Base-by-base conservation (phyloP, 2,797 vertebrate species). In the Emydoidea blandingii region DNA sequence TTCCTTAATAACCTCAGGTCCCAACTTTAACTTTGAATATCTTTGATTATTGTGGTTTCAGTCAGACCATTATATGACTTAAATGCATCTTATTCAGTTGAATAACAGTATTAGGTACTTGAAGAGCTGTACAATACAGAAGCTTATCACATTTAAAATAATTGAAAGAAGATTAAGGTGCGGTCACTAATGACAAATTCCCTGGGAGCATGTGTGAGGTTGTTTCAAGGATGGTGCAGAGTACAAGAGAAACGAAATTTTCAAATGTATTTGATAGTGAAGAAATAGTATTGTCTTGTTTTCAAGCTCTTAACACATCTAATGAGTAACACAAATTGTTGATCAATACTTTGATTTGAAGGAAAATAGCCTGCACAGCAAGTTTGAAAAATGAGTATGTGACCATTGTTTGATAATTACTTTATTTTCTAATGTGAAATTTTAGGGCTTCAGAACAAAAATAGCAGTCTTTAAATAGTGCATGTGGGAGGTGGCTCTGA, bases 121-220 rank as follows among this genome's bases (percentile, higher is more conserved):
- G 15, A 91, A 93, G 34, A 85, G 18, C 11, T 90, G 79, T 78
- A 83, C 14, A 72, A 50, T 83, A 88, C 8, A 95, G 52, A 92
- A 44, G 12, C 31, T 92, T 94, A 94, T 88, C 44, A 85, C 11
- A 83, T 57, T 87, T 83, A 88, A 7, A 93, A 87, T 87, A 95
- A 95, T 31, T 95, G 78, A 93, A 94, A 96, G 37, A 83, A 65
- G 93, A 91, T 96, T 86, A 94, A 50, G 3, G 88, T 79, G 7
- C 1, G 1, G 54, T 93, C 72, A 88, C 21, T 89, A 92, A 87
- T 82, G 68, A 47, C 41, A 92, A 92, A 65, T 85, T 90, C 59
- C 16, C 6, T 88, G 5, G 50, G 82, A 25, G 47, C 86, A 72
- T 59, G 83, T 37, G 3, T 88, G 47, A 93, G 93, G 79, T 47